Percentiles rank a stretch among this genome's conserved stretches.
These are phyloP conservation scores for Lepidostoma basale DNA, from an alignment of 1,140 invertebrate genomes.

Conservation along the genomic window DNA sequence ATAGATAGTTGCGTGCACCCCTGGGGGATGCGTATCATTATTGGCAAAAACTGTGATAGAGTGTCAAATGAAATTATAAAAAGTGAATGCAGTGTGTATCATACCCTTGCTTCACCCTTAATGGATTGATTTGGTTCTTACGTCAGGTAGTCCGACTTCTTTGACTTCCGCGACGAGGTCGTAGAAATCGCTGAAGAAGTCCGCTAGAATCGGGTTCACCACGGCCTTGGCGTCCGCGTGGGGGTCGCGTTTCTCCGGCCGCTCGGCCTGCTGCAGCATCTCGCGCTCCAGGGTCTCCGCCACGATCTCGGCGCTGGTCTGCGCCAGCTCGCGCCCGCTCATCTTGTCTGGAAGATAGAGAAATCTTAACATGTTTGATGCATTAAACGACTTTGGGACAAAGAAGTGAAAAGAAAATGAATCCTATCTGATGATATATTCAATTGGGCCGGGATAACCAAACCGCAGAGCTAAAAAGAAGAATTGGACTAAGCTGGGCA, in stretches of 20 bases:
- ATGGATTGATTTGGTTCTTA: neutral
- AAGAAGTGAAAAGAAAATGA: neutral
- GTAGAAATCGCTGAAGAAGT: slow-evolving; percentile 38
- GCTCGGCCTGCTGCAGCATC: slow-evolving; percentile 50
- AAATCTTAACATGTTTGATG: too few relatives aligned
- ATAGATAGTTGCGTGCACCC: too few relatives aligned
- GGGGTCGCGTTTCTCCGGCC: slow-evolving; percentile 47
- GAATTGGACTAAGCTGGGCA: too few relatives aligned
- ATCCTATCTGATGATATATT: too few relatives aligned
- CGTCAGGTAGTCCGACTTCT: slow-evolving; percentile 9
- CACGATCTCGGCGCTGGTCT: slow-evolving; percentile 55
- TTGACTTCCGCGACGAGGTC: slow-evolving; percentile 39
- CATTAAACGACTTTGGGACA: neutral
- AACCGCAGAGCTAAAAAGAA: too few relatives aligned
- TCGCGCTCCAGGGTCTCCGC: slow-evolving; percentile 53
- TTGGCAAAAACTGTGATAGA: too few relatives aligned
- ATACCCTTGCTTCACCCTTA: too few relatives aligned
- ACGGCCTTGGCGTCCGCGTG: slow-evolving; percentile 37
- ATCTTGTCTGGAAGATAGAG: slow-evolving; percentile 50
- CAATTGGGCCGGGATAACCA: too few relatives aligned
- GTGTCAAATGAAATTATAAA: too few relatives aligned
- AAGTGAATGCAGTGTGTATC: too few relatives aligned
- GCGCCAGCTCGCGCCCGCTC: slow-evolving; percentile 56
- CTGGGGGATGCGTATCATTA: too few relatives aligned
- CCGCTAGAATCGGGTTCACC: slow-evolving; percentile 38